Conservation (phyloP, 53 echinoderm and acorn worm species). For the Mesocentrotus franciscanus region DNA sequence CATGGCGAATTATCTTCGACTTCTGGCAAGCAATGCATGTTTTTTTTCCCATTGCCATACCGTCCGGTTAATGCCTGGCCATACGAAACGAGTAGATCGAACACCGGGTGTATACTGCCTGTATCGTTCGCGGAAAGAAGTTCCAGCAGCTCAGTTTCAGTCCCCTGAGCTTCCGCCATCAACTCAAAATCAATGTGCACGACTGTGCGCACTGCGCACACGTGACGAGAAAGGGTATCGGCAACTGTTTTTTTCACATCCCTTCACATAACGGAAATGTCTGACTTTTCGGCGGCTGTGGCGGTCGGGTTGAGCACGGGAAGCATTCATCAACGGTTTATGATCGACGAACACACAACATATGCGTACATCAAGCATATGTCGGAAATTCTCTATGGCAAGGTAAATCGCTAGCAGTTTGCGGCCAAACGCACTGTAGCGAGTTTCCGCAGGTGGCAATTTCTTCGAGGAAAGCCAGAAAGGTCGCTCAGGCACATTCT, state of each 20-base stretch:
- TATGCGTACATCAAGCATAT: slow-evolving; percentile 4
- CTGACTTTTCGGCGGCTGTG: background rate
- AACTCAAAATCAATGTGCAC: too few relatives aligned
- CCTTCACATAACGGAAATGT: slow-evolving; percentile 20
- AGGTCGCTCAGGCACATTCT: background rate
- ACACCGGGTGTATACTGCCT: background rate
- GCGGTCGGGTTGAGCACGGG: background rate
- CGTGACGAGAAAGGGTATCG: slow-evolving; percentile 8
- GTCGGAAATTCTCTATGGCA: background rate
- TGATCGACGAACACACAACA: slow-evolving; percentile 12
- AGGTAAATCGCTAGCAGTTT: slow-evolving; percentile 35
- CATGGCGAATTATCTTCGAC: background rate
- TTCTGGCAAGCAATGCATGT: too few relatives aligned
- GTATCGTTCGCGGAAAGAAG: background rate
- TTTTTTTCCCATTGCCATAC: too few relatives aligned
- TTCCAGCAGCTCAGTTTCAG: background rate
- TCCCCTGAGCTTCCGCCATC: background rate
- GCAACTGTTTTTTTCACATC: slow-evolving; percentile 36
- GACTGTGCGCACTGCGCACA: background rate
- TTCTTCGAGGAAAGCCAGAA: slow-evolving; percentile 23
- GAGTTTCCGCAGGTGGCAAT: slow-evolving; percentile 67
- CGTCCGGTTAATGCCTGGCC: too few relatives aligned
- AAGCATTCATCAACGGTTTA: background rate
- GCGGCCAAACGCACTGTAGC: slow-evolving; percentile 38
- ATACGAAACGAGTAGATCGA: background rate